Evolutionary conservation across 2,888 invertebrate genomes (phyloP).

Genomic region (Plebejus anna): DNA sequence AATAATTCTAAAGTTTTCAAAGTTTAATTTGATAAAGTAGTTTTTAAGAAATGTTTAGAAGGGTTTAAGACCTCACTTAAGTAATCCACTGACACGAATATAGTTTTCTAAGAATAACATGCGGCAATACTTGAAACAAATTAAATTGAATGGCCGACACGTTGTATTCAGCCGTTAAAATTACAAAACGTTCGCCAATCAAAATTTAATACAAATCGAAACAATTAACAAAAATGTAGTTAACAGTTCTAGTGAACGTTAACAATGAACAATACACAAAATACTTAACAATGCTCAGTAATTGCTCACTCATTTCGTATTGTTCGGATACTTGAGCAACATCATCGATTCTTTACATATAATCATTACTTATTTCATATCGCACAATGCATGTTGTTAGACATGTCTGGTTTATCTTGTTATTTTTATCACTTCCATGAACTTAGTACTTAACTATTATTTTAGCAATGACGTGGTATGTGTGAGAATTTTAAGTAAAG

Average conservation of each 20-base stretch:
- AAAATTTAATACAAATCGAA: conserved; percentile 15
- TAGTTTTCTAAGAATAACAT: background rate
- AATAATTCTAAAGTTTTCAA: no score
- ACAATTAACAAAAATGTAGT: conserved; percentile 15
- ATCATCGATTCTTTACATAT: conserved; percentile 23
- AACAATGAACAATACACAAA: conserved; percentile 23
- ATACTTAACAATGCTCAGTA: conserved; percentile 24
- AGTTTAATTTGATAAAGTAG: background rate
- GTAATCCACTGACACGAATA: background rate
- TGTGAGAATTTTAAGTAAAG: no score
- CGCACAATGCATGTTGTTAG: conserved; percentile 19
- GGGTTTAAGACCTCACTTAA: background rate
- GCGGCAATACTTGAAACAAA: background rate
- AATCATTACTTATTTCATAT: conserved; percentile 9
- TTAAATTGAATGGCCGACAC: background rate
- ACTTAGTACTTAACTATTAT: background rate
- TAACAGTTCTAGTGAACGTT: conserved; percentile 18
- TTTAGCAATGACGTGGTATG: background rate
- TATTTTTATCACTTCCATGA: background rate
- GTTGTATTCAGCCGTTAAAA: background rate
- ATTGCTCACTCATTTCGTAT: conserved; percentile 25
- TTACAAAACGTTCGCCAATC: background rate
- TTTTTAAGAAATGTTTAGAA: background rate
- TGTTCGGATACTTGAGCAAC: conserved; percentile 27
- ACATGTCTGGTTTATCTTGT: background rate